phyloP scores from a whole-genome alignment of 2,113 vertebrate genomes.

The Cervus canadensis region DNA sequence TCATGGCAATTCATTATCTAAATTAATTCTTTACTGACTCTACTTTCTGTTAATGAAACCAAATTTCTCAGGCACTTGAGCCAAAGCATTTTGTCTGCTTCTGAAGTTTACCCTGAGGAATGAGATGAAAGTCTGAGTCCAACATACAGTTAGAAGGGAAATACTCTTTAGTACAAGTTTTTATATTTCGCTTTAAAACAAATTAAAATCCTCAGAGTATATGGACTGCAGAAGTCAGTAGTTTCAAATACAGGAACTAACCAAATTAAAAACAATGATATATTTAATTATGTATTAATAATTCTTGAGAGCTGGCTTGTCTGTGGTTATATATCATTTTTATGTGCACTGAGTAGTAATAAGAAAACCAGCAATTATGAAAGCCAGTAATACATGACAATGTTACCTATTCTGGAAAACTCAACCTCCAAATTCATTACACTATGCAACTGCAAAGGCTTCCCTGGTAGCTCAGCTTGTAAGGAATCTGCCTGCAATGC shows the following conservation, averaged over 20 bases:
- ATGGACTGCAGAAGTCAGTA: background rate
- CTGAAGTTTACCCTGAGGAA: background rate
- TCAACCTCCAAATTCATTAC: background rate
- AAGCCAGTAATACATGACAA: background rate
- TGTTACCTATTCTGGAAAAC: background rate
- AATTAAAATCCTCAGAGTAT: background rate
- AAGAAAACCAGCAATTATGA: background rate
- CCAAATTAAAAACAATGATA: background rate
- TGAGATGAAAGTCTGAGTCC: background rate
- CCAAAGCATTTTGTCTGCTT: background rate
- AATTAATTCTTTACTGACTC: background rate
- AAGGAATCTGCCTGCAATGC: background rate
- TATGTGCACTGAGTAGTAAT: background rate
- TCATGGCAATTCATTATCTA: background rate
- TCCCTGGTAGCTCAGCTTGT: background rate
- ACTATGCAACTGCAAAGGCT: background rate
- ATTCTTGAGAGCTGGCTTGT: background rate
- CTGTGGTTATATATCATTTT: background rate
- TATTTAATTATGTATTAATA: background rate
- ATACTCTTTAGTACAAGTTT: background rate
- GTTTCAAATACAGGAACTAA: background rate
- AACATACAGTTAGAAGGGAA: background rate
- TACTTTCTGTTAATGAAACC: background rate
- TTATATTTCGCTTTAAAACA: background rate
- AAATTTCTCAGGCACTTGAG: background rate